phyloP scores from a whole-genome alignment of 2,113 vertebrate species.

The Ploceus nigricollis region DNA sequence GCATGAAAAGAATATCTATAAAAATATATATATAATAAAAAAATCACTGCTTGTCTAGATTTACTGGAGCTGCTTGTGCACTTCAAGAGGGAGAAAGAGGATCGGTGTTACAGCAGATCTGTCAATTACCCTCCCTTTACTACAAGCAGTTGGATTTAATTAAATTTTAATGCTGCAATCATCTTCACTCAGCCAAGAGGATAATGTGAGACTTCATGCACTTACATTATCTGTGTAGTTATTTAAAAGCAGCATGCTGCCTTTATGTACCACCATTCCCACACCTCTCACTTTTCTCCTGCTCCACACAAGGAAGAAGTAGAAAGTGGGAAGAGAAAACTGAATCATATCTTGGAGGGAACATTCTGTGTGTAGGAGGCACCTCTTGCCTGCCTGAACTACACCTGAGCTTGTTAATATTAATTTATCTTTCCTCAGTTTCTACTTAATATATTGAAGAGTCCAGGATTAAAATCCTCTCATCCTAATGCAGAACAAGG shows the following conservation, averaged over 20 bases:
- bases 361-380: neutral
- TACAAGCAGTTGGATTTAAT: neutral
- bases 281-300: neutral
- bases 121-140: neutral
- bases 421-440: neutral
- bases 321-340: neutral
- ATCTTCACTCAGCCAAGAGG: neutral
- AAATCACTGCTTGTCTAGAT: neutral
- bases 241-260: neutral
- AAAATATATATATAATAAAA: neutral
- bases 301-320: neutral
- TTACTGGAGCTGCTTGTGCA: neutral
- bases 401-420: neutral
- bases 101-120: neutral
- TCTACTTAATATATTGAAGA: neutral
- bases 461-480: neutral
- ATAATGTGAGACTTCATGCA: neutral
- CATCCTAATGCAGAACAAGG: neutral
- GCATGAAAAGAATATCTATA: neutral
- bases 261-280: neutral
- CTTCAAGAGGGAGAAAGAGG: neutral
- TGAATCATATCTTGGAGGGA: neutral
- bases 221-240: neutral
- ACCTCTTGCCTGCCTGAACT: neutral
- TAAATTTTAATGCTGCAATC: neutral